Evolutionary conservation across 2,113 vertebrate genomes (phyloP).

Genomic region (Stercorarius parasiticus): DNA sequence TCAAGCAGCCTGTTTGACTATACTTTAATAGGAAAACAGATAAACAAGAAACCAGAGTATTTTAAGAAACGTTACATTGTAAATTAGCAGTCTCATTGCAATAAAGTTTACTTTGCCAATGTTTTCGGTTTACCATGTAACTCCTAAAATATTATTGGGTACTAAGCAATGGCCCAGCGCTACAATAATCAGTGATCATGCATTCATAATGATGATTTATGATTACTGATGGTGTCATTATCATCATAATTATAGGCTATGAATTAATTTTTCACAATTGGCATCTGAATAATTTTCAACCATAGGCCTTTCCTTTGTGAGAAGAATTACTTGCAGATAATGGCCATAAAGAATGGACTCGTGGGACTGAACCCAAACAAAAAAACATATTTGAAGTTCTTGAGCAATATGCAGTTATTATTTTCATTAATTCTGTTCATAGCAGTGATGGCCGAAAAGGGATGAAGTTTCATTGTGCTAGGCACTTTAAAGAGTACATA

Average conservation of each 20-base stretch:
- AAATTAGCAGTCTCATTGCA: not conserved
- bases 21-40: constrained; percentile 32
- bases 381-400: not conserved
- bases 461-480: not conserved
- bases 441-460: not conserved
- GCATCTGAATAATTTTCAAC: not conserved
- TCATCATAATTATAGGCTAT: constrained; percentile 20
- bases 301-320: not conserved
- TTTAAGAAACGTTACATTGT: not conserved
- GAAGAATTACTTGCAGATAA: not conserved
- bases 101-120: constrained; percentile 18
- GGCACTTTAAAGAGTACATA: not conserved
- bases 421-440: not conserved
- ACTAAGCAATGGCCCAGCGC: not conserved
- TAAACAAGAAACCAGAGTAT: constrained; percentile 32
- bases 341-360: not conserved
- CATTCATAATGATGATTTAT: constrained; percentile 33
- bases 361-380: not conserved
- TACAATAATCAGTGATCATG: constrained; percentile 9
- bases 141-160: not conserved
- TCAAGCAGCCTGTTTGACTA: not conserved
- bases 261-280: constrained; percentile 56
- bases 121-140: not conserved
- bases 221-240: constrained; percentile 39
- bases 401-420: not conserved